phyloP scores from a whole-genome alignment of 2,113 vertebrate species.

The Sebastes fasciatus region DNA sequence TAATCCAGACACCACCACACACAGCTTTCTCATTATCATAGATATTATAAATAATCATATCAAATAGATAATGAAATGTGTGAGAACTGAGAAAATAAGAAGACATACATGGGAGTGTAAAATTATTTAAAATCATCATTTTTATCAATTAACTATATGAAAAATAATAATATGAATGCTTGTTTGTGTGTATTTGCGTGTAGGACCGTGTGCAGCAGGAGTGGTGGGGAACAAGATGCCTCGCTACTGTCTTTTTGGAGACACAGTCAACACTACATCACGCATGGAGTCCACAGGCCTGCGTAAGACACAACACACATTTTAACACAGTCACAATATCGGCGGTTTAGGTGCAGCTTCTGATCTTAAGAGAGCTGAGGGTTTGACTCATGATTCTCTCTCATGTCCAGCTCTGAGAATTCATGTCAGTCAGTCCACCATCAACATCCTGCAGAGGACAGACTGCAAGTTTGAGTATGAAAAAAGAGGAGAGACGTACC shows the following conservation, averaged over 20 bases:
- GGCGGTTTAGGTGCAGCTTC: background rate
- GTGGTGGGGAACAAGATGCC: slow-evolving; percentile 99
- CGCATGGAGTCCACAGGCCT: slow-evolving; percentile 97
- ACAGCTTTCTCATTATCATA: background rate
- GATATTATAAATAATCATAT: background rate
- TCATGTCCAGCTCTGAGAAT: slow-evolving; percentile 84
- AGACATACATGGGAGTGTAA: background rate
- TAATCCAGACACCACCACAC: background rate
- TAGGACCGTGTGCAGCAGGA: slow-evolving; percentile 95
- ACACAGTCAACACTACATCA: slow-evolving; percentile 96
- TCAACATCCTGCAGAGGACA: slow-evolving; percentile 93
- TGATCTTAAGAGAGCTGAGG: background rate
- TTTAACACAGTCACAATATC: background rate
- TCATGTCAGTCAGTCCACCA: slow-evolving; percentile 92
- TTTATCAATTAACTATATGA: background rate
- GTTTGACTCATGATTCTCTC: background rate
- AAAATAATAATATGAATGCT: background rate
- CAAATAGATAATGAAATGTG: background rate
- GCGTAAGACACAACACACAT: slow-evolving; percentile 85
- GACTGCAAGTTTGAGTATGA: slow-evolving; percentile 92
- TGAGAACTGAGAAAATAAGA: background rate
- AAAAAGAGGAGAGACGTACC: slow-evolving; percentile 92
- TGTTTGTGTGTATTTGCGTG: slow-evolving; percentile 32
- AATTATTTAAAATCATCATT: background rate
- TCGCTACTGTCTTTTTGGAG: slow-evolving; percentile 95